Conservation (phyloP, 2,113 vertebrate genomes). For the Semicossyphus pulcher region DNA sequence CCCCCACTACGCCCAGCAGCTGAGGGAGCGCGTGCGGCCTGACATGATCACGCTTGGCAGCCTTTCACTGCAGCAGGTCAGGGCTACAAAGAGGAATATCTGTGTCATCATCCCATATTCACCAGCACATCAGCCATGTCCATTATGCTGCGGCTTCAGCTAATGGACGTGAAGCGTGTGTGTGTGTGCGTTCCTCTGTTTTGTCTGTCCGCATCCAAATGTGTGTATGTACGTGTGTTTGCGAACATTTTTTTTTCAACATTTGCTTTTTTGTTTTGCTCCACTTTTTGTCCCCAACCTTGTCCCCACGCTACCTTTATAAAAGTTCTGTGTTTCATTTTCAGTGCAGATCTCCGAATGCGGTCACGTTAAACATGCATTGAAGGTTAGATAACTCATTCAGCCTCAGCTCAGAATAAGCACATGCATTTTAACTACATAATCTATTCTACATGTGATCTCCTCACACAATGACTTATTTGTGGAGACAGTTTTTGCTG, state of each 20-base stretch:
- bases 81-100: slow-evolving; percentile 84
- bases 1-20: slow-evolving; percentile 85
- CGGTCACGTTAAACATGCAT: slow-evolving; percentile 43
- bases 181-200: slow-evolving; percentile 47
- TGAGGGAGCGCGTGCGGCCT: slow-evolving; percentile 86
- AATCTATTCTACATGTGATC: slow-evolving; percentile 44
- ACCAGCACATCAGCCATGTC: slow-evolving; percentile 81
- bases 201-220: slow-evolving; percentile 31
- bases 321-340: slow-evolving; percentile 31
- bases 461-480: slow-evolving; percentile 58
- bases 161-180: slow-evolving; percentile 72
- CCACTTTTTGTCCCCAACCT: slow-evolving; percentile 20
- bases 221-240: not conserved
- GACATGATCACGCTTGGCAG: slow-evolving; percentile 90
- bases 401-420: slow-evolving; percentile 45
- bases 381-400: slow-evolving; percentile 61
- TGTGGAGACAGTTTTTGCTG: slow-evolving; percentile 45
- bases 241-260: not conserved
- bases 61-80: slow-evolving; percentile 92
- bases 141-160: slow-evolving; percentile 70
- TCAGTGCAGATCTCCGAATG: slow-evolving; percentile 32
- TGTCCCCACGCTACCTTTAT: not conserved
- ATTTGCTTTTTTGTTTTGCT: slow-evolving; percentile 29
- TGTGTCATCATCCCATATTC: slow-evolving; percentile 84
- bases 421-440: slow-evolving; percentile 45